phyloP scores from a whole-genome alignment of 2,888 invertebrate genomes.

The Mythimna ferrago region DNA sequence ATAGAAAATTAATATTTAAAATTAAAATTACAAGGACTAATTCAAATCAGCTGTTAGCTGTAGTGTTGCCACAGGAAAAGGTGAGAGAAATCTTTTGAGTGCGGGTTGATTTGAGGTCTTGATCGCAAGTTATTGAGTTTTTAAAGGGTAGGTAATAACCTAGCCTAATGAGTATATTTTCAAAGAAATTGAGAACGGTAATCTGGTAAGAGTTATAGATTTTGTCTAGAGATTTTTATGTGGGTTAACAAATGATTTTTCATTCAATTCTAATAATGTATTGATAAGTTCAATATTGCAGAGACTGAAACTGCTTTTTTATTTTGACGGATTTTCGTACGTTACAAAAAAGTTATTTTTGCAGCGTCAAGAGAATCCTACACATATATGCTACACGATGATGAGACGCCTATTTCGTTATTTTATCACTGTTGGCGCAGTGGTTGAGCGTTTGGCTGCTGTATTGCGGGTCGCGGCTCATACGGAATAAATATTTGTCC shows the following conservation, averaged over 20 bases:
- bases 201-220: not conserved
- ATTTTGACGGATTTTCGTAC: not conserved
- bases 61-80: no score
- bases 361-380: no score
- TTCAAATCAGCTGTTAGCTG: no score
- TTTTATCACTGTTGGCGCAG: no score
- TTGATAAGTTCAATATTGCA: not conserved
- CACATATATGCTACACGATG: no score
- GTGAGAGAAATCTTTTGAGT: slow-evolving; percentile 32
- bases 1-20: no score
- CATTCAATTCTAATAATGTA: not conserved
- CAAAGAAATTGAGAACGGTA: slow-evolving; percentile 10
- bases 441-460: no score
- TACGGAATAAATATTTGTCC: no score
- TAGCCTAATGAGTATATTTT: not conserved
- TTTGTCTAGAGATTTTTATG: not conserved
- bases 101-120: slow-evolving; percentile 37
- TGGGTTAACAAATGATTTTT: not conserved
- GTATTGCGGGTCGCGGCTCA: no score
- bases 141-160: slow-evolving; percentile 7
- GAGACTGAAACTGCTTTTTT: not conserved
- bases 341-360: not conserved
- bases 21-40: no score
- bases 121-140: slow-evolving; percentile 16
- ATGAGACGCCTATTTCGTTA: no score